Evolutionary conservation across 1,140 invertebrate species (phyloP).

Genomic region (Camponotus floridanus): DNA sequence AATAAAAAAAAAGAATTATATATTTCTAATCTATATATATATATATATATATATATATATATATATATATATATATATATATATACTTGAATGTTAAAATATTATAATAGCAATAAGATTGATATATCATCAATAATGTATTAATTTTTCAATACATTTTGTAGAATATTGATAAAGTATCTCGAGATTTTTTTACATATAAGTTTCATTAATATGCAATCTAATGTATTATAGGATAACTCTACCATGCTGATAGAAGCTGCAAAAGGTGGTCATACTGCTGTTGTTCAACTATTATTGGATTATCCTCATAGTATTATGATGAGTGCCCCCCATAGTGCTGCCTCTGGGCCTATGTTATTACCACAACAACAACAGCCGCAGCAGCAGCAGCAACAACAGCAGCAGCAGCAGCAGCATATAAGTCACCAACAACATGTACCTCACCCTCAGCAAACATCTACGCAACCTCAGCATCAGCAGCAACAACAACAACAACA

Average conservation of each 20-base stretch:
- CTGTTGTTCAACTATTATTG: constrained; percentile 96
- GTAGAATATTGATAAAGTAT: neutral
- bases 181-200: neutral
- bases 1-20: neutral
- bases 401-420: constrained; percentile 77
- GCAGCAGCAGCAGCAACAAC: constrained; percentile 79
- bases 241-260: constrained; percentile 99
- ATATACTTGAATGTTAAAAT: neutral
- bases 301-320: constrained; percentile 96
- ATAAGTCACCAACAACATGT: constrained; percentile 73
- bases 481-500: constrained; percentile 83
- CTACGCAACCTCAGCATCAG: constrained; percentile 75
- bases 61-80: neutral
- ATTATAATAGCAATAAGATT: constrained; percentile 4
- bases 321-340: constrained; percentile 86
- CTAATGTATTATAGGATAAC: constrained; percentile 91
- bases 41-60: neutral
- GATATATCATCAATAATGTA: neutral
- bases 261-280: constrained; percentile 98
- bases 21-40: neutral
- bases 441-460: constrained; percentile 71
- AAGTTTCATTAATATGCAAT: neutral
- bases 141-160: neutral
- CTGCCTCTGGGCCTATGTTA: constrained; percentile 81
- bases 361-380: constrained; percentile 82